Evolutionary conservation across 2,797 vertebrate species (phyloP).

Genomic region (Karalla daura): DNA sequence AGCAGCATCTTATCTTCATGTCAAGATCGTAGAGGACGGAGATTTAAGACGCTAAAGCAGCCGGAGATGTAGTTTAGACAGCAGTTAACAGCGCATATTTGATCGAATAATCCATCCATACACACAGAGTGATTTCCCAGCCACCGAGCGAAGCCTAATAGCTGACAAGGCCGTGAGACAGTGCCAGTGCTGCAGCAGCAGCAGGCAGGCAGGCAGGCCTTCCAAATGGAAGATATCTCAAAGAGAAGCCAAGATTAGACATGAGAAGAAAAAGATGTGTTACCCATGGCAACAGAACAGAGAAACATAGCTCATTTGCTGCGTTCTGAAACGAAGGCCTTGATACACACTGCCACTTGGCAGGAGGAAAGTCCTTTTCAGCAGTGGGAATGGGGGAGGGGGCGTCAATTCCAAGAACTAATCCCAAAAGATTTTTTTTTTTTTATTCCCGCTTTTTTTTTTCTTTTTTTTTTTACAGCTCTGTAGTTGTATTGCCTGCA

Average conservation of each 20-base stretch:
- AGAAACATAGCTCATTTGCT: constrained; percentile 80
- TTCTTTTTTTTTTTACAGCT: constrained; percentile 34
- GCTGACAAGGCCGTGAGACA: constrained; percentile 61
- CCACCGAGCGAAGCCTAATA: constrained; percentile 45
- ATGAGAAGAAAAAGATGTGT: constrained; percentile 77
- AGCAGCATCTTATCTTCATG: constrained; percentile 1
- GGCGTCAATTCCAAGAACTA: constrained; percentile 60
- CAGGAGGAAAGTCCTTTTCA: constrained; percentile 75
- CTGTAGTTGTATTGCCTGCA: constrained; percentile 34
- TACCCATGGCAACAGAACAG: constrained; percentile 85
- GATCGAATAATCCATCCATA: constrained; percentile 31
- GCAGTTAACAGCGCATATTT: constrained; percentile 11
- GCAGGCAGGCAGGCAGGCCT: constrained; percentile 67
- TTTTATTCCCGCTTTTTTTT: constrained; percentile 42
- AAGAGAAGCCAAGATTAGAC: constrained; percentile 78
- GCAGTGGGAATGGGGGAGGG: constrained; percentile 45
- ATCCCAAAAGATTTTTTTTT: constrained; percentile 66
- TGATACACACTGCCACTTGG: constrained; percentile 76
- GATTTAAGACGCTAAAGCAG: constrained; percentile 17
- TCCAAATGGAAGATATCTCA: constrained; percentile 72
- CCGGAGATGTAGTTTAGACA: constrained; percentile 4
- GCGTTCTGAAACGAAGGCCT: constrained; percentile 71
- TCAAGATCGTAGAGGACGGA: background rate
- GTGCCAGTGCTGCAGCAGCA: constrained; percentile 55
- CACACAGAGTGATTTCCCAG: constrained; percentile 34